Evolutionary conservation across 2,113 vertebrate genomes (phyloP).

Genomic region (Oenanthe oenanthe): DNA sequence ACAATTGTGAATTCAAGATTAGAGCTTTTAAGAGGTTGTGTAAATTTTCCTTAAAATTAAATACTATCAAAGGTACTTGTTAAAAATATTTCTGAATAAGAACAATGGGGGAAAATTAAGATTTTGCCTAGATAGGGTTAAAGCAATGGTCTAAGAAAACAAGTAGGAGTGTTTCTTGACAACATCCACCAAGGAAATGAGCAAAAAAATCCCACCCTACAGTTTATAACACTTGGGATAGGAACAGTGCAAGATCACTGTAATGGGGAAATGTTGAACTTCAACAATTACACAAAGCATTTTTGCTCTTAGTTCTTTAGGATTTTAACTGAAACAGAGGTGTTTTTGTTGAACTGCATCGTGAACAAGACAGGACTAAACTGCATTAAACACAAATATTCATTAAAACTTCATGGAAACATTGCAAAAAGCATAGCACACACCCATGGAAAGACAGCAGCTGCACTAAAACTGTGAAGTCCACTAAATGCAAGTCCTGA

Average conservation of each 20-base stretch:
- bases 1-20: background rate
- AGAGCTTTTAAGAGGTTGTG: background rate
- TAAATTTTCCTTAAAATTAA: background rate
- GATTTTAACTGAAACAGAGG: background rate
- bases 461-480: background rate
- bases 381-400: background rate
- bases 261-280: background rate
- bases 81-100: background rate
- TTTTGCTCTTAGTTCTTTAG: background rate
- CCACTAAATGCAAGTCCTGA: background rate
- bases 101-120: background rate
- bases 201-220: background rate
- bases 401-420: conserved; percentile 35
- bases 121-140: background rate
- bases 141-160: background rate
- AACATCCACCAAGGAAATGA: background rate
- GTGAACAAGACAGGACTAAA: background rate
- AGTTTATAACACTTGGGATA: background rate
- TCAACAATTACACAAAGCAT: background rate
- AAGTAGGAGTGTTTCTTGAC: background rate
- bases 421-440: background rate
- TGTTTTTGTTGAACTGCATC: background rate
- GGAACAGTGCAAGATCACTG: background rate
- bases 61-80: background rate
- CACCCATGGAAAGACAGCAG: background rate